Conservation (phyloP, 2,888 invertebrate species). For the Dexiosoma caninum region DNA sequence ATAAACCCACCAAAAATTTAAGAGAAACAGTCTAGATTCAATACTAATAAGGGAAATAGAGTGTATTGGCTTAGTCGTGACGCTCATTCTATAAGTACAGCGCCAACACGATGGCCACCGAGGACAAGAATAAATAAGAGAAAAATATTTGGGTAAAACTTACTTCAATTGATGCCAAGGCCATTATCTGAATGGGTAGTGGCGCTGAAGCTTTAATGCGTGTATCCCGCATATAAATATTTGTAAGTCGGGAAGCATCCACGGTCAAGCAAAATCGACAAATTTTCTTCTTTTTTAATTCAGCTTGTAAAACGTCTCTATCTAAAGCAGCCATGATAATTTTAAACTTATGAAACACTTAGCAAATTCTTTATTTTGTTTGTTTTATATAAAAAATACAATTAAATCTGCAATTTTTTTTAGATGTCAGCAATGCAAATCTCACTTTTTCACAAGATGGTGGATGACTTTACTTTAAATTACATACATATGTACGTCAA, state of each 20-base stretch:
- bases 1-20: conserved; percentile 34
- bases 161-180: conserved; percentile 88
- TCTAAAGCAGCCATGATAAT: conserved; percentile 16
- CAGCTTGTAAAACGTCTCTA: conserved; percentile 61
- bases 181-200: conserved; percentile 86
- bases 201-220: conserved; percentile 82
- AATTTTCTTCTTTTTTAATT: conserved; percentile 82
- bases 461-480: conserved; percentile 48
- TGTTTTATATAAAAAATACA: too few relatives aligned
- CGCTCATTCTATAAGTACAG: background rate
- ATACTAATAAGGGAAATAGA: background rate
- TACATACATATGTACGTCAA: conserved; percentile 2
- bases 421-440: background rate
- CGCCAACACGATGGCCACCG: background rate
- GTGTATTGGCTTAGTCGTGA: conserved; percentile 41
- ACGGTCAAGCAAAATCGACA: conserved; percentile 87
- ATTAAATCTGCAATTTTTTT: background rate
- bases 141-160: conserved; percentile 62
- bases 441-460: conserved; percentile 42
- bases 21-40: background rate
- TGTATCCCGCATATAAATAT: conserved; percentile 81
- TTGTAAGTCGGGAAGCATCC: conserved; percentile 81
- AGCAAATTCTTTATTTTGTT: background rate
- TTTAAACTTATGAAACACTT: background rate
- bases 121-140: background rate